Conservation (phyloP, 2,888 invertebrate species). For the Colletes collaris region DNA sequence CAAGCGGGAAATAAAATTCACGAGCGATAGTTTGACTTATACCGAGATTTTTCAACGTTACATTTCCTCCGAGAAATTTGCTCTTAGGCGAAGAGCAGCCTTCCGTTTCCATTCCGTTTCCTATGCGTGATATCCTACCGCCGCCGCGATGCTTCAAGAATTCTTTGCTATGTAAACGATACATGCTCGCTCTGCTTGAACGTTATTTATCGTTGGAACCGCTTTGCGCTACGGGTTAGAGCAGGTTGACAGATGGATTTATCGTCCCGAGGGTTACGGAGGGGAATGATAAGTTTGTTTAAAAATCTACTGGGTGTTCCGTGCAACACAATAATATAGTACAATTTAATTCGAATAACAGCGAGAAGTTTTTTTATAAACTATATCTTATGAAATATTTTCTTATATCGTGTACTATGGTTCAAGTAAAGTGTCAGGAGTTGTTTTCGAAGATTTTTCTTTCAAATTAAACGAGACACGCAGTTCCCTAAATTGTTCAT, state of each 20-base stretch:
- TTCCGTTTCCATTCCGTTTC: neutral
- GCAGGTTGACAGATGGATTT: neutral
- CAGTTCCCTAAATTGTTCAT: too few relatives aligned
- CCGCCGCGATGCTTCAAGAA: neutral
- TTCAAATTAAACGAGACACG: too few relatives aligned
- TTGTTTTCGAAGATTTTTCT: too few relatives aligned
- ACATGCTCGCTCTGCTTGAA: neutral
- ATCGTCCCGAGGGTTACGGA: neutral
- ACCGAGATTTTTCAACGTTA: conserved; percentile 36
- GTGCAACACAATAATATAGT: too few relatives aligned
- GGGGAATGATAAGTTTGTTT: too few relatives aligned
- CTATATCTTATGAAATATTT: too few relatives aligned
- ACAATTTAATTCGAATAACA: too few relatives aligned
- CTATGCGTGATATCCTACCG: conserved; percentile 3
- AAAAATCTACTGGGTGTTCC: too few relatives aligned
- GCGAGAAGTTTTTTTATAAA: too few relatives aligned
- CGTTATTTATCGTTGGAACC: conserved; percentile 2
- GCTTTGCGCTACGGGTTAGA: too few relatives aligned
- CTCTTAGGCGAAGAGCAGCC: neutral
- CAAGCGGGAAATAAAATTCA: conserved; percentile 55
- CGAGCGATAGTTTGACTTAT: conserved; percentile 54
- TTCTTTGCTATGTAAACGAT: conserved; percentile 3
- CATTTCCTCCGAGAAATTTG: conserved; percentile 34
- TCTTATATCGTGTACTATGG: too few relatives aligned
- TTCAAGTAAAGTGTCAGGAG: too few relatives aligned